These are phyloP conservation scores for Elegia similella DNA, from an alignment of 2,888 invertebrate genomes.

Conservation along the genomic window DNA sequence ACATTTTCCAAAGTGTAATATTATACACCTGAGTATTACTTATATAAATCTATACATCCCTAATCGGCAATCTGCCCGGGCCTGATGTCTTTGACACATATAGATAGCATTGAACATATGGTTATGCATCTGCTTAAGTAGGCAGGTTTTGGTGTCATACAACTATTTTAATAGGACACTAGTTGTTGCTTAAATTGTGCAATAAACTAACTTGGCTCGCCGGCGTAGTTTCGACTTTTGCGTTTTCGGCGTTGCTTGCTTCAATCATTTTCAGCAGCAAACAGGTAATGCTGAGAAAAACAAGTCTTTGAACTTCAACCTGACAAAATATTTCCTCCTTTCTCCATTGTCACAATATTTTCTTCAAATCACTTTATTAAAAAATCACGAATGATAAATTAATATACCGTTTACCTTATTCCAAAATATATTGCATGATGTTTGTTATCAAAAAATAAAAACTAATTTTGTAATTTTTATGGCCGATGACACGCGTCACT, in stretches of 20 bases:
- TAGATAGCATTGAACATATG: too few species aligned
- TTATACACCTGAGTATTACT: too few species aligned
- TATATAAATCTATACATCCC: too few species aligned
- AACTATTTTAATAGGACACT: too few species aligned
- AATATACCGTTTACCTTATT: constrained; percentile 51
- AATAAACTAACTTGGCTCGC: constrained; percentile 37
- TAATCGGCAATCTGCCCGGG: too few species aligned
- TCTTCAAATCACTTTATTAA: not conserved
- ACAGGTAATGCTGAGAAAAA: constrained; percentile 33
- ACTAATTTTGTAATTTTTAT: constrained; percentile 64
- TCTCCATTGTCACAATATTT: constrained; percentile 5
- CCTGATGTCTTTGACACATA: too few species aligned
- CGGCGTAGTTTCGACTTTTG: constrained; percentile 44
- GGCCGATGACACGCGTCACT: constrained; percentile 64
- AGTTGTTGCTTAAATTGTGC: too few species aligned
- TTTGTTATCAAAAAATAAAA: constrained; percentile 63
- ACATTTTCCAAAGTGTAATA: too few species aligned
- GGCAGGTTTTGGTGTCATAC: too few species aligned
- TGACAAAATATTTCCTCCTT: constrained; percentile 3
- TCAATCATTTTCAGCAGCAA: constrained; percentile 65
- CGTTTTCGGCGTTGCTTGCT: constrained; percentile 59
- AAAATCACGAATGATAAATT: constrained; percentile 8
- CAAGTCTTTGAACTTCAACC: constrained; percentile 19
- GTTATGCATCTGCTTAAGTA: too few species aligned
- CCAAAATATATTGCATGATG: constrained; percentile 61